Evolutionary conservation across 2,113 vertebrate genomes (phyloP).

Genomic region (Oryzias curvinotus): DNA sequence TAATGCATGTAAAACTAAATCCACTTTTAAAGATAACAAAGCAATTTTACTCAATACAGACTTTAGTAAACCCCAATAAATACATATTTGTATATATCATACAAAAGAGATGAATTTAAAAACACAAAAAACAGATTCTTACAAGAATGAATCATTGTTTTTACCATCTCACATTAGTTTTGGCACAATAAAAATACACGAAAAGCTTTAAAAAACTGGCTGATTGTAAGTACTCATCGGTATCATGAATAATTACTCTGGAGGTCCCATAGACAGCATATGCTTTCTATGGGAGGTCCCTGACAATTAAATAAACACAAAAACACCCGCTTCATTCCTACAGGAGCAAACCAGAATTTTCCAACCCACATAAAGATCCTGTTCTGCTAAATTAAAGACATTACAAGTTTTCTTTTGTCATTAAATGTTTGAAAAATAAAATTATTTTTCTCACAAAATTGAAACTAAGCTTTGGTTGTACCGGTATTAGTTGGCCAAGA

Average conservation of each 20-base stretch:
- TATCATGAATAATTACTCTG: slow-evolving; percentile 8
- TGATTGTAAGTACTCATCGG: slow-evolving; percentile 39
- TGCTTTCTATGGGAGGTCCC: neutral
- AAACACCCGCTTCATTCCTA: neutral
- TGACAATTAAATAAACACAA: slow-evolving; percentile 7
- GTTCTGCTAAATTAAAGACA: too few species aligned
- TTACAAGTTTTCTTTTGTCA: too few species aligned
- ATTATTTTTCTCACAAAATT: too few species aligned
- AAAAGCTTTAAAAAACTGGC: slow-evolving; percentile 34
- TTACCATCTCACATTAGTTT: slow-evolving; percentile 77
- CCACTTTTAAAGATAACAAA: slow-evolving; percentile 75
- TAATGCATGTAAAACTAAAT: slow-evolving; percentile 76
- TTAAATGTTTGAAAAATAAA: too few species aligned
- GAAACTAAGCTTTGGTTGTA: too few species aligned
- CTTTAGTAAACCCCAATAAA: slow-evolving; percentile 98
- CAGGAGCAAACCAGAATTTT: too few species aligned
- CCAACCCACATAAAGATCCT: too few species aligned
- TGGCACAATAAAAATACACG: slow-evolving; percentile 78
- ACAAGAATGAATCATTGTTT: slow-evolving; percentile 76
- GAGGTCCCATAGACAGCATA: neutral
- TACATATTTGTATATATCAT: slow-evolving; percentile 92
- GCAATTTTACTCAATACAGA: slow-evolving; percentile 89
- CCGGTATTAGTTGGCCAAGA: too few species aligned
- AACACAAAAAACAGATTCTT: slow-evolving; percentile 82
- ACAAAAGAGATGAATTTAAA: slow-evolving; percentile 92